Evolutionary conservation across 2,888 invertebrate species (phyloP).

Genomic region (Athalia rosae): DNA sequence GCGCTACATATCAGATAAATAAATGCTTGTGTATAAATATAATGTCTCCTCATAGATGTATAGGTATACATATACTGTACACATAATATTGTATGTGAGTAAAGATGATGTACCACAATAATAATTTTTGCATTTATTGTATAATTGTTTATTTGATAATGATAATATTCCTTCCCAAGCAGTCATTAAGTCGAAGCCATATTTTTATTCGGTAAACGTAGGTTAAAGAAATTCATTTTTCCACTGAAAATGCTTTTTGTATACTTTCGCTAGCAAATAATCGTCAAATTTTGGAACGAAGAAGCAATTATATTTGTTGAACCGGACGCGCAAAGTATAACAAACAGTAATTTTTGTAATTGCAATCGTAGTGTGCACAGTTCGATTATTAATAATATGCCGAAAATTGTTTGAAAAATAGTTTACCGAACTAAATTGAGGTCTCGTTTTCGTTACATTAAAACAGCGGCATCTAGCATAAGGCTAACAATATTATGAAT

Average conservation of each 20-base stretch:
- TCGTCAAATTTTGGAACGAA: slow-evolving; percentile 38
- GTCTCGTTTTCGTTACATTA: slow-evolving; percentile 49
- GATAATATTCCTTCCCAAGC: slow-evolving; percentile 48
- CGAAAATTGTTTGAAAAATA: slow-evolving; percentile 36
- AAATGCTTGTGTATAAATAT: slow-evolving; percentile 35
- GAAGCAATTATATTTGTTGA: slow-evolving; percentile 1
- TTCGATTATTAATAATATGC: neutral
- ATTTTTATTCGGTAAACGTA: slow-evolving; percentile 41
- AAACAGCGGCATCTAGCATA: slow-evolving; percentile 49
- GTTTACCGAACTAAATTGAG: slow-evolving; percentile 38
- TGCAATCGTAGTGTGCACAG: neutral
- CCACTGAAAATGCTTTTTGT: slow-evolving; percentile 17
- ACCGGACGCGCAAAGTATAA: slow-evolving; percentile 15
- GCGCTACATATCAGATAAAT: slow-evolving; percentile 23
- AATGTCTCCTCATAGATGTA: neutral
- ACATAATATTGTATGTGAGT: slow-evolving; percentile 17
- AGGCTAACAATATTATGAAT: slow-evolving; percentile 50
- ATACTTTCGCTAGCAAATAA: neutral
- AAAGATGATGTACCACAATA: slow-evolving; percentile 34
- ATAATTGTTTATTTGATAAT: slow-evolving; percentile 49
- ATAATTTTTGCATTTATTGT: slow-evolving; percentile 39
- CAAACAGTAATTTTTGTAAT: slow-evolving; percentile 1
- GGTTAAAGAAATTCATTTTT: slow-evolving; percentile 16
- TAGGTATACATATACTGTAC: slow-evolving; percentile 13
- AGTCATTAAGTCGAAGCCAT: slow-evolving; percentile 45